phyloP scores from a whole-genome alignment of 2,797 vertebrate genomes.

The Martes flavigula region DNA sequence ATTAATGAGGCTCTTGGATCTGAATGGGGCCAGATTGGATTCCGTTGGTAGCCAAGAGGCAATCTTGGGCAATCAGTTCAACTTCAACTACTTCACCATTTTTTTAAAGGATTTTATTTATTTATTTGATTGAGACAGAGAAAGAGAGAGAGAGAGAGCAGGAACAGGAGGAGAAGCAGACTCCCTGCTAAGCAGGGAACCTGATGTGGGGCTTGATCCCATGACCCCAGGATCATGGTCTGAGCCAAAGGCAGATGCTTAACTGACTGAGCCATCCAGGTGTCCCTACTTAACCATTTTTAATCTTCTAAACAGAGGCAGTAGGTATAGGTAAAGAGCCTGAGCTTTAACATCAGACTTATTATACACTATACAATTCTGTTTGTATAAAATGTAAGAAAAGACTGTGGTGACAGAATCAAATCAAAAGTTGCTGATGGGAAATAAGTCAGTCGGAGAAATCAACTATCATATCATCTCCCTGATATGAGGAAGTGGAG shows the following conservation, averaged over 20 bases:
- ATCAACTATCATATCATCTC: too few species aligned
- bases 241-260: not conserved
- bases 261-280: not conserved
- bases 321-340: not conserved
- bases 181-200: not conserved
- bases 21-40: not conserved
- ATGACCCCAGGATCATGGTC: not conserved
- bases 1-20: not conserved
- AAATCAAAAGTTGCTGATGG: not conserved
- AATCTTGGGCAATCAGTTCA: not conserved
- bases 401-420: not conserved
- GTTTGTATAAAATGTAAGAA: not conserved
- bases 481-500: too few species aligned
- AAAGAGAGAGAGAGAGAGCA: rapidly evolving
- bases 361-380: not conserved
- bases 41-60: not conserved
- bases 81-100: not conserved
- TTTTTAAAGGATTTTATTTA: too few species aligned
- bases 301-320: not conserved
- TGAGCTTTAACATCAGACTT: not conserved
- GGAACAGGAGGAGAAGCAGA: not conserved
- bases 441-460: too few species aligned
- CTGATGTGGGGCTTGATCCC: not conserved
- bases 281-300: not conserved
- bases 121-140: not conserved